phyloP scores from a whole-genome alignment of 2,797 vertebrate species.

The Myripristis jacobus region DNA sequence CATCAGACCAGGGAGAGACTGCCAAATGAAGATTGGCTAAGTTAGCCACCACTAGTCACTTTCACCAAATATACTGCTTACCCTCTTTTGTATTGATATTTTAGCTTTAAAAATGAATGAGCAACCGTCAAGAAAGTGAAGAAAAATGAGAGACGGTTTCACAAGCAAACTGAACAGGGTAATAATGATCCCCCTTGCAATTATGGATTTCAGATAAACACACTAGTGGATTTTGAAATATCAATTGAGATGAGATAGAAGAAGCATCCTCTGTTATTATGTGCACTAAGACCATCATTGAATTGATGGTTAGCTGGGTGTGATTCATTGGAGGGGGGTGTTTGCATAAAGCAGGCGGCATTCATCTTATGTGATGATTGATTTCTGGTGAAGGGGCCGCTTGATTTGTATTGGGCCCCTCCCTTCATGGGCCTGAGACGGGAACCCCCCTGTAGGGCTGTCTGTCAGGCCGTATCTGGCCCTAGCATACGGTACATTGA shows the following conservation, averaged over 20 bases:
- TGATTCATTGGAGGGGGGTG: constrained; percentile 46
- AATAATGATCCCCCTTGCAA: constrained; percentile 31
- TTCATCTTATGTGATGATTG: constrained; percentile 59
- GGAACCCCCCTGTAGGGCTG: constrained; percentile 63
- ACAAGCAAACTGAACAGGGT: constrained; percentile 12
- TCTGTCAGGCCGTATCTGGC: constrained; percentile 63
- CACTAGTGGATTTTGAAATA: constrained; percentile 28
- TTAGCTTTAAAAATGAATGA: background rate
- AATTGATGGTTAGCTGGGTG: constrained; percentile 20
- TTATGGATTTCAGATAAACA: constrained; percentile 59
- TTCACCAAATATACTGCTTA: background rate
- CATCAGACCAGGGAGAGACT: background rate
- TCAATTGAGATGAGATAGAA: constrained; percentile 26
- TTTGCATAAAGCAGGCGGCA: constrained; percentile 44
- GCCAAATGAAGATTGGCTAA: constrained; percentile 1
- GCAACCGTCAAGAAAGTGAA: background rate
- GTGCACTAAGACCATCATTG: background rate
- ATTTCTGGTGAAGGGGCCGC: constrained; percentile 52
- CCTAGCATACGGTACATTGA: constrained; percentile 59
- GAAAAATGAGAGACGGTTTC: constrained; percentile 42
- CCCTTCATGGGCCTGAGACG: constrained; percentile 19
- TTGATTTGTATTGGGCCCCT: constrained; percentile 56
- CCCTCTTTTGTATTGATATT: constrained; percentile 5
- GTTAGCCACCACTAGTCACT: constrained; percentile 2
- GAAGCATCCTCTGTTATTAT: constrained; percentile 17